These are phyloP conservation scores for Corythoichthys intestinalis DNA, from an alignment of 2,113 vertebrate genomes.

Conservation along the genomic window DNA sequence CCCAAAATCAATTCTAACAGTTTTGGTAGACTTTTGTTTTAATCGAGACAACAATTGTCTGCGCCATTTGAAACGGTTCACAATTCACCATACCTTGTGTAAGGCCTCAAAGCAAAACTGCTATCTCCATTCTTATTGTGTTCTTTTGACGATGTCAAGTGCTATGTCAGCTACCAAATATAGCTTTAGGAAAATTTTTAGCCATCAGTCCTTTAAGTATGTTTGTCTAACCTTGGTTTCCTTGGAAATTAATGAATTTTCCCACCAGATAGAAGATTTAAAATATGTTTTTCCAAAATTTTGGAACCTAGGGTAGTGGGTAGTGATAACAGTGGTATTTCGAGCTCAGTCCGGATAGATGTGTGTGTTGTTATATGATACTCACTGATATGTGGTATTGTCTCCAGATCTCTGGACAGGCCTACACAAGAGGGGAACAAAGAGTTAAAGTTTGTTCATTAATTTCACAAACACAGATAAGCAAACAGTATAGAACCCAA, in stretches of 20 bases:
- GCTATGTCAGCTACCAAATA: not conserved
- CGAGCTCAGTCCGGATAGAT: not conserved
- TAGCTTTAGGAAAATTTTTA: not conserved
- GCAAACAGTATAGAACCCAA: not conserved
- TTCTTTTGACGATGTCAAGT: not conserved
- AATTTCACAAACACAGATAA: not conserved
- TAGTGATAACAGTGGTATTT: not conserved
- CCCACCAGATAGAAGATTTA: not conserved
- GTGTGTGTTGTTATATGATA: slow-evolving; percentile 9
- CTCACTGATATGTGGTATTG: slow-evolving; percentile 98
- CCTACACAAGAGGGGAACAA: slow-evolving; percentile 63
- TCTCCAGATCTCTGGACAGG: slow-evolving; percentile 97
- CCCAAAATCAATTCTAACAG: not conserved
- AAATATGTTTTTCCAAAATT: not conserved
- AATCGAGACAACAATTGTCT: too few species aligned
- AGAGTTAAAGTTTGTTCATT: not conserved
- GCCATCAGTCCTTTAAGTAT: too few species aligned
- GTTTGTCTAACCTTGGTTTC: not conserved
- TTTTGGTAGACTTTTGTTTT: not conserved
- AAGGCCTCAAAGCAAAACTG: not conserved
- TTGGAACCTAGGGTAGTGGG: not conserved
- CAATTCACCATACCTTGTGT: not conserved
- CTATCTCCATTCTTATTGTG: not conserved
- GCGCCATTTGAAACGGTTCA: not conserved
- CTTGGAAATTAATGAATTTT: not conserved